Conservation (phyloP, 2,797 vertebrate species). For the Nyctibius grandis region DNA sequence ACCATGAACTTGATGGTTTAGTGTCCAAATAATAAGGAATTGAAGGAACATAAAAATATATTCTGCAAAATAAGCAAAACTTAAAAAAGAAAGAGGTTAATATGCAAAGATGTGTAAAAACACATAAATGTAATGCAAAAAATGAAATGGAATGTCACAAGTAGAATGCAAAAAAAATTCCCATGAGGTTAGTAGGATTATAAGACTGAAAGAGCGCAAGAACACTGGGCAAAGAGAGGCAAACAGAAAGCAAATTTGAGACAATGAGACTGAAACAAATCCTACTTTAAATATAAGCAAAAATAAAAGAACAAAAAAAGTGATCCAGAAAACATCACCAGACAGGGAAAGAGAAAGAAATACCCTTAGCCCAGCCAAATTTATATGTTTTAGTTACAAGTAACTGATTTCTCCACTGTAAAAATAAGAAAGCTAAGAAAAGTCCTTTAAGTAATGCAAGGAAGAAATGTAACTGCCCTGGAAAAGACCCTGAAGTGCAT, state of each 20-base stretch:
- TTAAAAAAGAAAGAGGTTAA: neutral
- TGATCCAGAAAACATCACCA: neutral
- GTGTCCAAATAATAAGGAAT: neutral
- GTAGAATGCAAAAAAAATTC: neutral
- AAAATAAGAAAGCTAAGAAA: neutral
- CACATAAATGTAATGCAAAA: neutral
- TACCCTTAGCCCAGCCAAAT: neutral
- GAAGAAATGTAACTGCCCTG: neutral
- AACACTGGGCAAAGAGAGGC: neutral
- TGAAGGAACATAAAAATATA: neutral
- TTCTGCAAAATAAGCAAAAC: neutral
- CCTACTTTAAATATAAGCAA: neutral
- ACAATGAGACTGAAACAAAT: neutral
- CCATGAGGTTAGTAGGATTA: neutral
- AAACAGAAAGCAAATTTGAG: neutral
- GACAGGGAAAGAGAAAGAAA: neutral
- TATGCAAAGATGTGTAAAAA: neutral
- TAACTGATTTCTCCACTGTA: neutral
- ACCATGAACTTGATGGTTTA: neutral
- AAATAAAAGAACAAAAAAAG: neutral
- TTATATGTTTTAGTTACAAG: neutral
- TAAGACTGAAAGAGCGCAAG: neutral
- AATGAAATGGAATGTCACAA: neutral
- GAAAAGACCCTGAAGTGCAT: neutral
- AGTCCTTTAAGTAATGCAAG: neutral